These are phyloP conservation scores for Neolamprologus caudopunctatus DNA, from an alignment of 2,113 vertebrate species.

Conservation along the genomic window DNA sequence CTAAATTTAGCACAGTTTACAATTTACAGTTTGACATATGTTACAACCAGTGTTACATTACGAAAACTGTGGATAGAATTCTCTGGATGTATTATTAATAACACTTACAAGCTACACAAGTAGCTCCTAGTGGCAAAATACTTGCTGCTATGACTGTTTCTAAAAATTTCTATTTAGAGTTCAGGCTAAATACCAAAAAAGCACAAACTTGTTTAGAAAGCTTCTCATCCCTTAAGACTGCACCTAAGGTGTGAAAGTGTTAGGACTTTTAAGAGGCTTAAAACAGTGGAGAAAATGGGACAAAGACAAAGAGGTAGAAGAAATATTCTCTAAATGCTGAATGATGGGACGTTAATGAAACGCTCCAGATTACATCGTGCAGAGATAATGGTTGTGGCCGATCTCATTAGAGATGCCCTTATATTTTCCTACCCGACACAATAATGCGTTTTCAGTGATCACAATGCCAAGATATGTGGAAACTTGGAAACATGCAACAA, in stretches of 20 bases:
- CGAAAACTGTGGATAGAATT: not conserved
- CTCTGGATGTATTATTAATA: not conserved
- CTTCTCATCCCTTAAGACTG: not conserved
- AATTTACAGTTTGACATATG: not conserved
- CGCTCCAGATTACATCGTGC: not conserved
- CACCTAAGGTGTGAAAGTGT: not conserved
- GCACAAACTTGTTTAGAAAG: not conserved
- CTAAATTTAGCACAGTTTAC: not conserved
- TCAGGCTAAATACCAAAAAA: not conserved
- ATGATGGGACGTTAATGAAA: not conserved
- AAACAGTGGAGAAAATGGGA: not conserved
- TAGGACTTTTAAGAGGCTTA: not conserved
- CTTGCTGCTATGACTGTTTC: not conserved
- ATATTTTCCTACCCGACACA: not conserved
- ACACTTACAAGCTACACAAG: not conserved
- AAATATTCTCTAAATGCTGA: not conserved
- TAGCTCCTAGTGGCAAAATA: not conserved
- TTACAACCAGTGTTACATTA: not conserved
- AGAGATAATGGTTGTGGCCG: not conserved
- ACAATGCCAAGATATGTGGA: not conserved
- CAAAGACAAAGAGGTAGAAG: not conserved
- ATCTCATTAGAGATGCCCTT: not conserved
- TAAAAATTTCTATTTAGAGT: not conserved
- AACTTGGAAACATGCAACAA: not conserved
- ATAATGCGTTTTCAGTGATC: not conserved